Conservation (phyloP, 2,797 vertebrate genomes). For the Aratinga solstitialis region DNA sequence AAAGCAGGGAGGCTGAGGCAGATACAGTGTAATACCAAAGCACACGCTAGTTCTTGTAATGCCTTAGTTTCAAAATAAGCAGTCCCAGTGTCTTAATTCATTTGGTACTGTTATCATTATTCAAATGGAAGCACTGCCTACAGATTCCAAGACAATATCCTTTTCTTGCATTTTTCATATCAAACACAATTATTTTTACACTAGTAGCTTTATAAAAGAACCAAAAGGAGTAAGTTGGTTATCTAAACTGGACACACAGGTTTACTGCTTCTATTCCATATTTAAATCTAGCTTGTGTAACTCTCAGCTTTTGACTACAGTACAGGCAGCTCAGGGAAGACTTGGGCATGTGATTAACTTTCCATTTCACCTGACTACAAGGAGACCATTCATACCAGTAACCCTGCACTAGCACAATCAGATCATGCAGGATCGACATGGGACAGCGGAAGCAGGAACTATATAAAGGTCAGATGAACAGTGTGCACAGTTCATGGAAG, state of each 20-base stretch:
- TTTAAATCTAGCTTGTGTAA: neutral
- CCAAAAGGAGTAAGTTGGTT: neutral
- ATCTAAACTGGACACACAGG: neutral
- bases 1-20: neutral
- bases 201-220: neutral
- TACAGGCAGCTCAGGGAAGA: neutral
- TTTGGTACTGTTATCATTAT: neutral
- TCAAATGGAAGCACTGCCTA: neutral
- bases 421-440: accelerated
- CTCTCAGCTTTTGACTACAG: neutral
- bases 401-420: neutral
- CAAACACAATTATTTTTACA: neutral
- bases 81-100: neutral
- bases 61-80: neutral
- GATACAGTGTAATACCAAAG: neutral
- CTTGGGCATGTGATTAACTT: neutral
- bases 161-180: neutral
- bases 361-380: neutral
- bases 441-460: neutral
- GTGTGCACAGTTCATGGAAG: neutral
- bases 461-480: neutral
- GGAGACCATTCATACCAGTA: neutral
- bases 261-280: neutral
- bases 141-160: neutral
- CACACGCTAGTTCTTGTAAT: neutral